Evolutionary conservation across 2,797 vertebrate species (phyloP), one percentile per base, ranked within the genome.

Genomic region (Periophthalmus magnuspinnatus): DNA sequence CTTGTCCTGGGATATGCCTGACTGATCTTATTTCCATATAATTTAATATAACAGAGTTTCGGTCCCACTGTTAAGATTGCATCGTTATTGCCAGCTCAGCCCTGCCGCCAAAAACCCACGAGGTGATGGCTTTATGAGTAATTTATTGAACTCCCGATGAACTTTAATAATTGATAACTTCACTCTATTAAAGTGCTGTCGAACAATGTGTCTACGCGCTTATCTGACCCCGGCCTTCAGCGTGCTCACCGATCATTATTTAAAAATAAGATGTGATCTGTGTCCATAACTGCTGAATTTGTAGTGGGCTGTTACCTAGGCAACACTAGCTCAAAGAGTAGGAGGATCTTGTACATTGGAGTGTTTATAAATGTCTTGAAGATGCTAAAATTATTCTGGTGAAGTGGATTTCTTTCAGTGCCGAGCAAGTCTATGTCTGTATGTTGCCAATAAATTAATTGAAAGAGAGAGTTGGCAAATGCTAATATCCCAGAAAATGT

Each of bases 281-380:
- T 58, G 64, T 58, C 63, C 76, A 50, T 65, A 54, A 54, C 48
- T 54, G 77, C 67, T 74, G 80, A 69, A 65, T 68, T 55, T 61
- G 22, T 65, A 58, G 76, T 64, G 55, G 69, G 62, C 60, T 56
- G 65, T 80, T 78, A 74, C 67, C 21, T 3, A 59, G 24, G 67
- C 52, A 71, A 68, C 71, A n/a, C 10, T 5, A n/a, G 22, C 64
- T 24, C 14, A 6, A 16, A 47, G n/a, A n/a, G 32, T 13, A 45
- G 34, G 4, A 73, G 61, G 50, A 38, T 33, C 57, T n/a, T 33
- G 24, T 55, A 38, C 65, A 67, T 41, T 45, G 45, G 28, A 36
- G 17, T 57, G 62, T 57, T 19, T 45, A 28, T 58, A 28, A 56
- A 38, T 50, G 11, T 59, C 6, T 69, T 5, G 22, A 45, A 34